Evolutionary conservation across 2,113 vertebrate genomes (phyloP).

Genomic region (Ictalurus punctatus): DNA sequence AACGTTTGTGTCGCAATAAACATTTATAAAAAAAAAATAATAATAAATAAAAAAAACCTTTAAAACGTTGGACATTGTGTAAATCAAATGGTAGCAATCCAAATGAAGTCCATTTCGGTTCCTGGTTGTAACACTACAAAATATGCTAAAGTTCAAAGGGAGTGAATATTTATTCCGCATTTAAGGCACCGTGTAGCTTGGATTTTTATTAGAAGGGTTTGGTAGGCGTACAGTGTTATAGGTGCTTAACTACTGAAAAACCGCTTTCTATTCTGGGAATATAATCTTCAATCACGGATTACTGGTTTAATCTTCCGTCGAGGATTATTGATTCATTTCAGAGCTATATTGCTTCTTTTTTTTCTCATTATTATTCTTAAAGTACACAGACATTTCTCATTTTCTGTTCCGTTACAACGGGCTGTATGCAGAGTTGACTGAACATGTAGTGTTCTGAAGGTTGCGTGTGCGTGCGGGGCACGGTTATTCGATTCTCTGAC

Average conservation of each 20-base stretch:
- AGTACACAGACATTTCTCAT: background rate
- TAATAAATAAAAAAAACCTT: no score
- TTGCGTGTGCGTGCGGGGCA: no score
- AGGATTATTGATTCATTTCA: conserved; percentile 35
- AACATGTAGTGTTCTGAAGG: background rate
- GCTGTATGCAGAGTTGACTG: background rate
- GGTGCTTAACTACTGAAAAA: background rate
- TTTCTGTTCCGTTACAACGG: background rate
- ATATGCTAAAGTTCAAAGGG: background rate
- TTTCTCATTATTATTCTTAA: background rate
- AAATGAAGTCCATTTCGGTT: background rate
- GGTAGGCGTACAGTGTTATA: background rate
- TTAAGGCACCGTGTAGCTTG: background rate
- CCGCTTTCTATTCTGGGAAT: background rate
- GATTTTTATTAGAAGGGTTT: background rate
- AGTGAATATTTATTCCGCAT: background rate
- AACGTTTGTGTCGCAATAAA: no score
- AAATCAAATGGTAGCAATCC: background rate
- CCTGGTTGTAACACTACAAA: background rate
- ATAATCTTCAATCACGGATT: conserved; percentile 29
- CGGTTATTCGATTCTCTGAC: background rate
- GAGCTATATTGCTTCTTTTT: background rate
- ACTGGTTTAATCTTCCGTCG: conserved; percentile 23
- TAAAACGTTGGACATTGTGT: background rate
- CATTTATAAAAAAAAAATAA: no score